Evolutionary conservation across 2,113 vertebrate genomes (phyloP), one percentile per base, ranked within the genome.

Genomic region (Alectura lathami): DNA sequence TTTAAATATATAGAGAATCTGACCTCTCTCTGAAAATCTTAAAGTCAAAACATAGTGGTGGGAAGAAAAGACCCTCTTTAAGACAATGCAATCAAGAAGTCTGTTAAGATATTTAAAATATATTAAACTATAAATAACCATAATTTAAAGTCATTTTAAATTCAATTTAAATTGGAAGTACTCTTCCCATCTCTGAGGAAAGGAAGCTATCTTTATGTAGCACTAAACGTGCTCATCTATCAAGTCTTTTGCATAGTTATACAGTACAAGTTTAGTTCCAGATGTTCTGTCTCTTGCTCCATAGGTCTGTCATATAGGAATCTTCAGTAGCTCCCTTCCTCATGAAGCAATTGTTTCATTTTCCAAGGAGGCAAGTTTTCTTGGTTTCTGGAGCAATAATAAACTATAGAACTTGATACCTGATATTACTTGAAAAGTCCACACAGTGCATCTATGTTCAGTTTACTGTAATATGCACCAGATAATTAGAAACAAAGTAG

Each of bases 21-120:
- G 50, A 85, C 84, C 95, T 92, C 68, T 80, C 74, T 94, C 85
- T 53, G 48, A 94, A 96, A 96, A 76, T 73, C 51, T 95, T 92
- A 93, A 85, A 92, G 79, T 95, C 87, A 97, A 92, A 97, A 86
- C 92, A 60, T 80, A 95, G 93, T 84, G 85, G 83, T 42, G 13
- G 27, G 50, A 76, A 94, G 82, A 96, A 57, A 91, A 91, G 17
- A 36, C 29, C 50, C 86, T 63, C 57, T 96, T 96, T 73, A 57
- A 57, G 18, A 18, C 20, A 93, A 77, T 73, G 40, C 34, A 92
- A 66, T 96, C 67, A 90, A 85, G 70, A 95, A 89, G 7, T 47
- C 89, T 92, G 9, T 59, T 84, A 36, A 85, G 50, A 83, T 15
- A 30, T 40, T 34, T 22, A 70, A 94, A 60, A 72, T 43, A 56